A percentile compares a stretch with the other conserved stretches of the same genome.
phyloP scores from a whole-genome alignment of 2,888 invertebrate genomes.

The Agriotes lineatus region DNA sequence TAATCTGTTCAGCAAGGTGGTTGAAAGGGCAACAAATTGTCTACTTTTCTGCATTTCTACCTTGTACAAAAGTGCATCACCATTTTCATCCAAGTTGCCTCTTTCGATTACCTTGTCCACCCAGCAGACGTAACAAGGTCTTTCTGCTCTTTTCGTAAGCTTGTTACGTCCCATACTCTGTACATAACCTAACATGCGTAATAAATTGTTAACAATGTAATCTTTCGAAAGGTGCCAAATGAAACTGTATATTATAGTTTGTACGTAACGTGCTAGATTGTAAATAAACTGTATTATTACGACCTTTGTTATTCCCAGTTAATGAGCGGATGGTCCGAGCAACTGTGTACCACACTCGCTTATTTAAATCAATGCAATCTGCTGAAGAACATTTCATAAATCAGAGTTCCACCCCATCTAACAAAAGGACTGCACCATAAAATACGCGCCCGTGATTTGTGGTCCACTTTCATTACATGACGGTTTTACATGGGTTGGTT shows the following conservation, averaged over 20 bases:
- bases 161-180: background rate
- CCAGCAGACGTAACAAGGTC: background rate
- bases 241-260: conserved; percentile 21
- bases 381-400: conserved; percentile 50
- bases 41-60: too few species aligned
- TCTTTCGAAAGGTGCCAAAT: conserved; percentile 32
- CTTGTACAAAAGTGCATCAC: too few species aligned
- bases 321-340: background rate
- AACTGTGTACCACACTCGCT: conserved; percentile 18
- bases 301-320: background rate
- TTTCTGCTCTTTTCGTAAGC: background rate
- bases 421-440: conserved; percentile 55
- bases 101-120: too few species aligned
- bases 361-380: conserved; percentile 37
- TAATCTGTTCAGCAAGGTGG: too few species aligned
- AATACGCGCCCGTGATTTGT: conserved; percentile 53
- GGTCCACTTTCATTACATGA: conserved; percentile 45
- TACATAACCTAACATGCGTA: conserved; percentile 4
- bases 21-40: too few species aligned
- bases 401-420: conserved; percentile 54
- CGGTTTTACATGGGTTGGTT: conserved; percentile 33
- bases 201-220: conserved; percentile 27
- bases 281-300: conserved; percentile 32
- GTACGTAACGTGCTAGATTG: conserved; percentile 29
- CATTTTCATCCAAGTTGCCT: too few species aligned